Conservation (phyloP, 2,888 invertebrate genomes). For the Stegana nigrithorax region DNA sequence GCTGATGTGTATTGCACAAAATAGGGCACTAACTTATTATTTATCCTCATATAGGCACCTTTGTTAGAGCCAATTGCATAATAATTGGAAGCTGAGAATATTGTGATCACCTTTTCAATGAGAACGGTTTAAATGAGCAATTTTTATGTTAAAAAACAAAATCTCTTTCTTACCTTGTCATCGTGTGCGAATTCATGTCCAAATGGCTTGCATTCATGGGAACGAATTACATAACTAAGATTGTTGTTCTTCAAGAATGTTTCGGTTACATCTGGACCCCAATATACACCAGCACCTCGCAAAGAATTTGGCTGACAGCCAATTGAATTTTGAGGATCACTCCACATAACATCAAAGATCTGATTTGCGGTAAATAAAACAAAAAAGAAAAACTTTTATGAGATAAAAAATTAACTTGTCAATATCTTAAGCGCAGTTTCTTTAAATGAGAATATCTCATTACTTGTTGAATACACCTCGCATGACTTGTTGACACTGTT, state of each 20-base stretch:
- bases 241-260: slow-evolving; percentile 82
- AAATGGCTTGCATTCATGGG: slow-evolving; percentile 93
- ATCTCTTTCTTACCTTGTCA: slow-evolving; percentile 82
- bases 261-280: slow-evolving; percentile 89
- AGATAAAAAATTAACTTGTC: not conserved
- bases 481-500: no score
- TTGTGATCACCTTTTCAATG: slow-evolving; percentile 81
- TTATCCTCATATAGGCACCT: slow-evolving; percentile 90
- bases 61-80: slow-evolving; percentile 94
- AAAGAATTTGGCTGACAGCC: slow-evolving; percentile 87
- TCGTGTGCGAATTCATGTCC: slow-evolving; percentile 90
- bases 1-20: slow-evolving; percentile 90
- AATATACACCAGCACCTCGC: slow-evolving; percentile 92
- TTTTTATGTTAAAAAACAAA: not conserved
- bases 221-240: slow-evolving; percentile 82
- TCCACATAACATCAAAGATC: slow-evolving; percentile 95
- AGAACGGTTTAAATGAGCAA: not conserved
- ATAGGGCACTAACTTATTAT: slow-evolving; percentile 81
- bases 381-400: not conserved
- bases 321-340: slow-evolving; percentile 84
- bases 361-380: slow-evolving; percentile 61
- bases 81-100: slow-evolving; percentile 97
- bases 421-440: no score
- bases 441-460: no score
- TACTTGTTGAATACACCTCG: no score